phyloP scores from a whole-genome alignment of 2,113 vertebrate genomes.

The Elgaria multicarinata region DNA sequence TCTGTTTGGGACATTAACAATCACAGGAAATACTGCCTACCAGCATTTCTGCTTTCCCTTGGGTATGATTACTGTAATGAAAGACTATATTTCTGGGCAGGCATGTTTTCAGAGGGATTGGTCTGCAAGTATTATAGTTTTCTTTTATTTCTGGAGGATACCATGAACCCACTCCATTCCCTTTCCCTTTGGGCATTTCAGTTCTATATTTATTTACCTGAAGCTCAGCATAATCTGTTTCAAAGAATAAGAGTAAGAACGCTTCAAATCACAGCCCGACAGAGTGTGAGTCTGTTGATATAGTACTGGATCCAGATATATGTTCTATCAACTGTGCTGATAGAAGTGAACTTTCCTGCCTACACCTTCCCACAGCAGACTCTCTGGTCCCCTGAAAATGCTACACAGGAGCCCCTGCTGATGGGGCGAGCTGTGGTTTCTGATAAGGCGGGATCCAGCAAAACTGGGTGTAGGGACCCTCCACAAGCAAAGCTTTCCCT shows the following conservation, averaged over 20 bases:
- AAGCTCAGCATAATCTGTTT: not conserved
- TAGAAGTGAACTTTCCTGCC: too few relatives aligned
- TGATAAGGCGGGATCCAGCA: too few relatives aligned
- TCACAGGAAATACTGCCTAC: slow-evolving; percentile 37
- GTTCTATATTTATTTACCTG: not conserved
- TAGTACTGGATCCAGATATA: too few relatives aligned
- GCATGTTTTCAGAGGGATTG: slow-evolving; percentile 36
- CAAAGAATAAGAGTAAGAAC: not conserved
- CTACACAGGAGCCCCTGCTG: too few relatives aligned
- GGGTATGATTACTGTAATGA: slow-evolving; percentile 35
- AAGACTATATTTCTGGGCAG: slow-evolving; percentile 36
- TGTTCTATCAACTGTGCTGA: too few relatives aligned
- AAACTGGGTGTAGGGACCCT: too few relatives aligned
- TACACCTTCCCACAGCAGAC: too few relatives aligned
- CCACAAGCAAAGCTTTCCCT: too few relatives aligned
- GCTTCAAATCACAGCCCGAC: not conserved
- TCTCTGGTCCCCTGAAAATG: too few relatives aligned
- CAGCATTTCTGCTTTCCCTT: slow-evolving; percentile 39
- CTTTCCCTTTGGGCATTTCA: not conserved
- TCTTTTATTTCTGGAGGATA: slow-evolving; percentile 11
- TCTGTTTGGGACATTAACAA: slow-evolving; percentile 19
- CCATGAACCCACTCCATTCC: slow-evolving; percentile 5
- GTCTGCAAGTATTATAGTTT: slow-evolving; percentile 26
- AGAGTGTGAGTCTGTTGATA: not conserved
- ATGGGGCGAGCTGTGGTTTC: too few relatives aligned